Evolutionary conservation across 2,888 invertebrate genomes (phyloP).

Genomic region (Taenaris catops): DNA sequence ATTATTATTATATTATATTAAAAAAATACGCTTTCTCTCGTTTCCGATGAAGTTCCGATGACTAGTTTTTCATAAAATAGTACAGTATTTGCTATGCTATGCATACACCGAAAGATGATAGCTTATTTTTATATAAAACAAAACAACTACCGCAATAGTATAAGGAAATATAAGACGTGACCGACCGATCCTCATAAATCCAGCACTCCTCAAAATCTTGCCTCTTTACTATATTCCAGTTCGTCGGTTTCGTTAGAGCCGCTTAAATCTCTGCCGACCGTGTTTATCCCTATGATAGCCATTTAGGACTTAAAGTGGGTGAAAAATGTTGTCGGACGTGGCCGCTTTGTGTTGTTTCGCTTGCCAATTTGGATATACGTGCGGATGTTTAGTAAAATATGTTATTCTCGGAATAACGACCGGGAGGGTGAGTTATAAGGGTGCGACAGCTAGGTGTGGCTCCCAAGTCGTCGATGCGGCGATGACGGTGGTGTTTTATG

Average conservation of each 20-base stretch:
- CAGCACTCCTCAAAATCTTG: conserved; percentile 25
- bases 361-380: conserved; percentile 22
- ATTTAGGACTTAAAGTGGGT: conserved; percentile 29
- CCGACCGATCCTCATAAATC: conserved; percentile 29
- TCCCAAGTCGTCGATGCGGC: conserved; percentile 50
- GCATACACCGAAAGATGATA: no score
- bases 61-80: no score
- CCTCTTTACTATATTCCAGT: conserved; percentile 30
- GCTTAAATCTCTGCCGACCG: conserved; percentile 28
- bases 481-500: conserved; percentile 72
- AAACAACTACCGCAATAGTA: conserved; percentile 7
- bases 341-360: conserved; percentile 19
- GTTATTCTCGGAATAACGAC: conserved; percentile 16
- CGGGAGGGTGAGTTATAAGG: conserved; percentile 48
- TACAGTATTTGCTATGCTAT: no score
- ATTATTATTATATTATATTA: no score
- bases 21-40: no score
- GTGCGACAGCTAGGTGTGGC: conserved; percentile 67
- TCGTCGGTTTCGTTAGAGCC: conserved; percentile 26
- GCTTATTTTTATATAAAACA: no score
- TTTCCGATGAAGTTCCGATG: no score
- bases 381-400: conserved; percentile 13
- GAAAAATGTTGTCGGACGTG: conserved; percentile 26
- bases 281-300: conserved; percentile 33
- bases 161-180: conserved; percentile 20